Evolutionary conservation across 2,797 vertebrate genomes (phyloP), one percentile per base, ranked within the genome.

Genomic region (Distichodus sexfasciatus): DNA sequence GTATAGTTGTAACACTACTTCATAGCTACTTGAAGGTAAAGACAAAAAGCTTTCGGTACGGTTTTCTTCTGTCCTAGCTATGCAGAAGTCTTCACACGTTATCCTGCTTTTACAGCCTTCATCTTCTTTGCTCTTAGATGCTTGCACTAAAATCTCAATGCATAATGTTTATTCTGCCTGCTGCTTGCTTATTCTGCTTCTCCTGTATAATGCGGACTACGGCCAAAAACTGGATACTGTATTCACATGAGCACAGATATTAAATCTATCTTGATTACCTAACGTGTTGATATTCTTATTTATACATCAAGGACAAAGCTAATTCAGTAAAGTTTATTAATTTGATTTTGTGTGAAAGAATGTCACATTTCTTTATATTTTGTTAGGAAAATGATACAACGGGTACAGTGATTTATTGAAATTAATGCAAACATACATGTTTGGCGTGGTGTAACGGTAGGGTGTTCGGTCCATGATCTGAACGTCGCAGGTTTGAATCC

Each of bases 171-270:
- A 29, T 21, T 36, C 53, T 55, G 51, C 51, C 29, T 54, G 53
- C 53, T 35, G 53, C 29, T 48, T 47, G 66, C 54, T 64, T 31
- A 23, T 38, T 47, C 48, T 68, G 66, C 36, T 71, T 51, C 58
- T 38, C 40, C 41, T 57, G 60, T 46, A 54, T 46, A 14, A n/a
- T 29, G 31, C 68, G 46, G 58, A 46, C 58, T 9, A 24, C 11
- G 50, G 41, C 8, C 17, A 9, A 47, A 46, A 44, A 40, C 66
- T 38, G 24, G 31, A 40, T 4, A 9, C 60, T 57, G 53, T 55
- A 54, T 64, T 47, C 4, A 6, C 55, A 60, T 31, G 12, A 71
- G 51, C 63, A 71, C 53, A 54, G 43, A 57, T 26, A 71, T 64
- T 48, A 57, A 47, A 71, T 17, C 59, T 55, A 15, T 64, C 3